Conservation (phyloP, 2,113 vertebrate species). For the Lepus timidus region DNA sequence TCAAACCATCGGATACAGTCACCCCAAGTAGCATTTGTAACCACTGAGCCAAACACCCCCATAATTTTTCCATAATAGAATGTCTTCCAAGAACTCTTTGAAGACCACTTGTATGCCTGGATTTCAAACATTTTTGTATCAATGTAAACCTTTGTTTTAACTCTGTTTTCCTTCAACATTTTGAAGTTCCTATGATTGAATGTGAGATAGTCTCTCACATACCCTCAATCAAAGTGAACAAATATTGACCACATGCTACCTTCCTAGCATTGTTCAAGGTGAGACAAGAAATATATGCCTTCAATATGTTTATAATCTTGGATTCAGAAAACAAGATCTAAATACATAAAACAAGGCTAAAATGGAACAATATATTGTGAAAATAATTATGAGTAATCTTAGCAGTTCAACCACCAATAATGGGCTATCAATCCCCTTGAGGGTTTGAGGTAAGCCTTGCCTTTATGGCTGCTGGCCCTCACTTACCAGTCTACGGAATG, state of each 20-base stretch:
- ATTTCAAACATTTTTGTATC: too few relatives aligned
- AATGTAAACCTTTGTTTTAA: too few relatives aligned
- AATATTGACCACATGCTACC: background rate
- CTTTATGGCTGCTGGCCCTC: background rate
- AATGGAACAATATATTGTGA: background rate
- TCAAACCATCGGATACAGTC: too few relatives aligned
- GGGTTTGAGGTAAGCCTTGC: background rate
- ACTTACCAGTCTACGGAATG: background rate
- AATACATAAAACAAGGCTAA: slow-evolving; percentile 20
- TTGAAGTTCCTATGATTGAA: background rate
- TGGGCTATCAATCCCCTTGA: background rate
- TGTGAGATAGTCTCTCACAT: background rate
- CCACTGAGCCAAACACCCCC: too few relatives aligned
- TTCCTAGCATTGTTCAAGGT: background rate
- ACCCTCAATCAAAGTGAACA: slow-evolving; percentile 43
- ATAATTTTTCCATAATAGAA: too few relatives aligned
- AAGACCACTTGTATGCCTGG: too few relatives aligned
- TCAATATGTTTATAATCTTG: background rate
- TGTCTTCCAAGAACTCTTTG: too few relatives aligned
- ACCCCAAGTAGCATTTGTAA: too few relatives aligned
- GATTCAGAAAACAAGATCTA: slow-evolving; percentile 37
- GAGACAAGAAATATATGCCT: background rate
- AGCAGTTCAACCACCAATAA: background rate
- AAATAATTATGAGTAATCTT: background rate
- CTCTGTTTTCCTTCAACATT: too few relatives aligned